These are phyloP conservation scores for Fabriciana adippe DNA, from an alignment of 2,888 invertebrate genomes.

Conservation along the genomic window DNA sequence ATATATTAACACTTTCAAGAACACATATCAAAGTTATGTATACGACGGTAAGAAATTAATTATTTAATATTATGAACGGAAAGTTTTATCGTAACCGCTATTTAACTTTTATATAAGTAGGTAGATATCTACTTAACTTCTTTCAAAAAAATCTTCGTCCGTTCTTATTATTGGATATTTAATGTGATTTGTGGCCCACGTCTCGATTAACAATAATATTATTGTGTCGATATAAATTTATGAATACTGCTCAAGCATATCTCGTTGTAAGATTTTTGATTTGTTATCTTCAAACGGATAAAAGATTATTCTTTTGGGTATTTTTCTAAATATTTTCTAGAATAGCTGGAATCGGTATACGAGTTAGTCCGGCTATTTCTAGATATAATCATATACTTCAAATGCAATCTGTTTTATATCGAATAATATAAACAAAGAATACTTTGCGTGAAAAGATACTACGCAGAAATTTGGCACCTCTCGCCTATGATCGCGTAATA, in stretches of 20 bases:
- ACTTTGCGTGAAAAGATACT: conserved; percentile 49
- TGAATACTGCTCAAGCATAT: no score
- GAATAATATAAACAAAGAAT: conserved; percentile 40
- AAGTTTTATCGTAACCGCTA: not conserved
- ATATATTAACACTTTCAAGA: conserved; percentile 43
- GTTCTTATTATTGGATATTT: no score
- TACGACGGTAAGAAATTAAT: not conserved
- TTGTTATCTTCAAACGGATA: not conserved
- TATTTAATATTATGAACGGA: not conserved
- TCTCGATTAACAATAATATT: no score
- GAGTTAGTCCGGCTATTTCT: conserved; percentile 28
- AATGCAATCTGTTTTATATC: conserved; percentile 40
- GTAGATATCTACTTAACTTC: no score
- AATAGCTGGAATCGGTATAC: conserved; percentile 3
- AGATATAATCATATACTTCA: conserved; percentile 25
- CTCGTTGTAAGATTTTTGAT: not conserved
- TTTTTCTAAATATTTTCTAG: conserved; percentile 1
- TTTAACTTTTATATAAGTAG: no score
- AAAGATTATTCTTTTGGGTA: not conserved
- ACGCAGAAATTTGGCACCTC: conserved; percentile 48
- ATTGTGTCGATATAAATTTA: no score
- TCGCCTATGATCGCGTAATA: conserved; percentile 38
- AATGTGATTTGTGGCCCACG: no score
- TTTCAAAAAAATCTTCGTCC: no score
- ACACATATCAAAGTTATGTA: conserved; percentile 1